A percentile compares a stretch with the other conserved stretches of the same genome.
Conservation (phyloP, 2,888 invertebrate genomes). For the Sympetrum striolatum region DNA sequence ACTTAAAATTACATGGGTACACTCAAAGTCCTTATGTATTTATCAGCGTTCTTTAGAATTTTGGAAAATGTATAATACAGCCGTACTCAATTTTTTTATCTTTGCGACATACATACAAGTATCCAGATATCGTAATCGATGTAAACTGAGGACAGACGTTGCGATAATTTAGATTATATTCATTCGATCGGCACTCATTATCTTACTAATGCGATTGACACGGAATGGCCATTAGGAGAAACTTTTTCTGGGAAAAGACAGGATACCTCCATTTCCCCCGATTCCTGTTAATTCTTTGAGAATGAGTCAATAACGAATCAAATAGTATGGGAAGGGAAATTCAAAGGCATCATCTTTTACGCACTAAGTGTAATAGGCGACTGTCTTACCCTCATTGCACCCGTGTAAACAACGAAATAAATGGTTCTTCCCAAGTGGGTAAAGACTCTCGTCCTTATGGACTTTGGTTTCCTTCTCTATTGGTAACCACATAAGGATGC, state of each 20-base stretch:
- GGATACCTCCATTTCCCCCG: neutral
- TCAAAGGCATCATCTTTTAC: neutral
- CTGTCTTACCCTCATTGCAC: neutral
- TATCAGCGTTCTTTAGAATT: no score
- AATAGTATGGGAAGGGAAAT: neutral
- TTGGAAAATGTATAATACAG: no score
- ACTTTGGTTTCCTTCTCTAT: neutral
- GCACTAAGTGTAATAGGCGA: neutral
- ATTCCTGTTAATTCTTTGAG: neutral
- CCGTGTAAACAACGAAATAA: neutral
- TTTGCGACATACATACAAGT: no score
- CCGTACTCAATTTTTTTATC: no score
- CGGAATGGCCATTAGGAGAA: neutral
- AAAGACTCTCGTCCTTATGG: neutral
- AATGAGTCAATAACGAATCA: neutral
- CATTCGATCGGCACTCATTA: no score
- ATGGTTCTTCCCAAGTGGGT: neutral
- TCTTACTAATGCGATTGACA: neutral
- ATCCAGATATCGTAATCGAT: no score
- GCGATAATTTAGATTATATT: no score
- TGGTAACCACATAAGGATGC: neutral
- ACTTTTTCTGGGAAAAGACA: neutral
- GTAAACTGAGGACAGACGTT: no score
- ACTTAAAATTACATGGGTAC: no score
- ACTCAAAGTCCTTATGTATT: no score